Evolutionary conservation across 2,888 invertebrate genomes (phyloP).

Genomic region (Micoletzkya japonica): DNA sequence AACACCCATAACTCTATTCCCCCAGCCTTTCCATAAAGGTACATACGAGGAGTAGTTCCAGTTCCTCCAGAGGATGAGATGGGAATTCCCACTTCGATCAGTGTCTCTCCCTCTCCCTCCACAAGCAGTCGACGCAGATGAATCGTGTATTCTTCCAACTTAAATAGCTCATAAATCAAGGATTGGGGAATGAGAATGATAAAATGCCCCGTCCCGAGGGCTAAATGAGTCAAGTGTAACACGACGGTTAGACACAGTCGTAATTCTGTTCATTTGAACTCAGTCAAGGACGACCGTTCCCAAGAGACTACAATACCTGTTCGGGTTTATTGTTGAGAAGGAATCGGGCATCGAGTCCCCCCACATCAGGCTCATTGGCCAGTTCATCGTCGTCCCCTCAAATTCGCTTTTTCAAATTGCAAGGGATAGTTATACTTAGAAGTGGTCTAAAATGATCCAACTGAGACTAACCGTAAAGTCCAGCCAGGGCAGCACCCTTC

Average conservation of each 20-base stretch:
- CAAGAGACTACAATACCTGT: constrained; percentile 29
- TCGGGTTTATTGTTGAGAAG: constrained; percentile 36
- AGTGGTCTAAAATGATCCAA: not conserved
- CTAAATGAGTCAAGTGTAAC: no score
- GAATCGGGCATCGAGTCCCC: constrained; percentile 40
- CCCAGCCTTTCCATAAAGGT: constrained; percentile 12
- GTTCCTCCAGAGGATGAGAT: constrained; percentile 18
- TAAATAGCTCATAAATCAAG: not conserved
- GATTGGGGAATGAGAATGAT: not conserved
- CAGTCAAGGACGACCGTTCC: not conserved
- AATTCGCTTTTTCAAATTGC: no score
- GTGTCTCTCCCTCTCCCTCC: constrained; percentile 55
- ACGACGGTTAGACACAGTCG: not conserved
- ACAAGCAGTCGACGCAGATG: constrained; percentile 44
- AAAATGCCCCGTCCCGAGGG: not conserved
- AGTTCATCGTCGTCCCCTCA: constrained; percentile 37
- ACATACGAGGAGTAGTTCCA: constrained; percentile 4
- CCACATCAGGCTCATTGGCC: constrained; percentile 28
- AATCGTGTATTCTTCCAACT: constrained; percentile 47
- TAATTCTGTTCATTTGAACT: no score
- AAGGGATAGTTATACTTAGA: not conserved
- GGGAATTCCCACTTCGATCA: constrained; percentile 43
- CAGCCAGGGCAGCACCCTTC: no score
- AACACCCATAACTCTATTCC: not conserved
- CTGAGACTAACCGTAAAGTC: no score